Evolutionary conservation across 2,888 invertebrate species (phyloP).

Genomic region (Cyaniris semiargus): DNA sequence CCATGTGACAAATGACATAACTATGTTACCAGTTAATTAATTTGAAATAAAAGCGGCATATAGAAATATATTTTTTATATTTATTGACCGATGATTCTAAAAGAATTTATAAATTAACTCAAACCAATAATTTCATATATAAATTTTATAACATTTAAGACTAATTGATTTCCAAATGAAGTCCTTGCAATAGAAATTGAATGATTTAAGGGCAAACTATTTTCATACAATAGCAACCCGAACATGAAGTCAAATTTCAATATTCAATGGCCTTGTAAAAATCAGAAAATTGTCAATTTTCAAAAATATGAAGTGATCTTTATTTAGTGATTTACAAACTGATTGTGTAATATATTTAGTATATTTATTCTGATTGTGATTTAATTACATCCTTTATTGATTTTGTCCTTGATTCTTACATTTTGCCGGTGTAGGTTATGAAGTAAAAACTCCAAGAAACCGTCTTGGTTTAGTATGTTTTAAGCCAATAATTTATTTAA

Average conservation of each 20-base stretch:
- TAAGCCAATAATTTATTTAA: constrained; percentile 52
- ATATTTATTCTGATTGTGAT: constrained; percentile 45
- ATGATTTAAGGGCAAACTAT: background rate
- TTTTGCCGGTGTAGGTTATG: constrained; percentile 70
- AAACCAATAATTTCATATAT: background rate
- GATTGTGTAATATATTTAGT: constrained; percentile 65
- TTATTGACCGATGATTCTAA: background rate
- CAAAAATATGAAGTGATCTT: constrained; percentile 69
- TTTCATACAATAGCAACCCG: background rate
- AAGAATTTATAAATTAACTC: background rate
- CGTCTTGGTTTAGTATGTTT: constrained; percentile 56
- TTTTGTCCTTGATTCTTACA: constrained; percentile 51
- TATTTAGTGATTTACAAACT: constrained; percentile 64
- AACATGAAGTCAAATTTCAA: background rate
- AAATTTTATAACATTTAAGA: background rate
- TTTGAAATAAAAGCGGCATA: background rate
- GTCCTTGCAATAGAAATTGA: background rate
- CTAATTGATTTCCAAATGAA: background rate
- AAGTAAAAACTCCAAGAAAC: constrained; percentile 50
- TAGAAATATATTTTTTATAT: background rate
- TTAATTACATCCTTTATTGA: constrained; percentile 45
- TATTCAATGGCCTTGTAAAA: constrained; percentile 50
- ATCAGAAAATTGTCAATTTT: constrained; percentile 59
- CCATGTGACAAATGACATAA: background rate
- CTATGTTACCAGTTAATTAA: background rate